Percentiles rank a stretch among this genome's conserved stretches.
Evolutionary conservation across 92 coral and sea anemone genomes (phyloP).

Genomic region (Blastomussa wellsi): DNA sequence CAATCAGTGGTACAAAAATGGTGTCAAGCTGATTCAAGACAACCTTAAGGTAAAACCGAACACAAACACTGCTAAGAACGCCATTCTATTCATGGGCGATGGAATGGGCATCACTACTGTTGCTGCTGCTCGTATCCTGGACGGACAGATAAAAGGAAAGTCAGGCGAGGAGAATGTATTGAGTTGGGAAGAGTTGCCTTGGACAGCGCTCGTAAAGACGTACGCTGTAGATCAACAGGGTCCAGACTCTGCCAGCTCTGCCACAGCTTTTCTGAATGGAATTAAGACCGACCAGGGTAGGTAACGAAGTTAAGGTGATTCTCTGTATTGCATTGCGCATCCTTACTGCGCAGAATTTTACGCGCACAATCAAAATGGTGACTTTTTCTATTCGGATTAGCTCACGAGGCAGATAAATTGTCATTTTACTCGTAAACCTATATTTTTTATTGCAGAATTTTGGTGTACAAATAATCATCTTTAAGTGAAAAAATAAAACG

Average conservation of each 20-base stretch:
- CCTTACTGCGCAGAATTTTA: too few species aligned
- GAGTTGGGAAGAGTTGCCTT: constrained; percentile 81
- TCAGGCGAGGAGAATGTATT: constrained; percentile 81
- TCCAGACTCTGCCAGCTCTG: constrained; percentile 93
- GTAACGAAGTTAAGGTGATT: not conserved
- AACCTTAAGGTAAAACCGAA: constrained; percentile 66
- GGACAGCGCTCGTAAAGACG: constrained; percentile 79
- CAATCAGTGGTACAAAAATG: constrained; percentile 84
- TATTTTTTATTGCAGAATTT: too few species aligned
- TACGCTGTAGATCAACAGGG: constrained; percentile 78
- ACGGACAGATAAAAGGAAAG: constrained; percentile 70
- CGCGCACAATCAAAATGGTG: too few species aligned
- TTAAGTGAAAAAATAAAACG: too few species aligned
- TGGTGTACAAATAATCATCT: too few species aligned
- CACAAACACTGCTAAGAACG: constrained; percentile 77
- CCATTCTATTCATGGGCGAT: constrained; percentile 82
- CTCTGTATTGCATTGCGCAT: too few species aligned
- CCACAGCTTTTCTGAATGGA: constrained; percentile 84
- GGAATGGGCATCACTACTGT: constrained; percentile 77
- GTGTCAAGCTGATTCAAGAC: constrained; percentile 64
- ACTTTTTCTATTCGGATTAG: too few species aligned
- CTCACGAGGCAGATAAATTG: too few species aligned
- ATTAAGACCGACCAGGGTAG: constrained; percentile 78
- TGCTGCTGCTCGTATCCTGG: constrained; percentile 69
- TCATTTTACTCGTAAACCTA: too few species aligned